Percentiles rank a stretch among this genome's conserved stretches.
phyloP scores from a whole-genome alignment of 2,888 invertebrate species.

The Agrochola litura region DNA sequence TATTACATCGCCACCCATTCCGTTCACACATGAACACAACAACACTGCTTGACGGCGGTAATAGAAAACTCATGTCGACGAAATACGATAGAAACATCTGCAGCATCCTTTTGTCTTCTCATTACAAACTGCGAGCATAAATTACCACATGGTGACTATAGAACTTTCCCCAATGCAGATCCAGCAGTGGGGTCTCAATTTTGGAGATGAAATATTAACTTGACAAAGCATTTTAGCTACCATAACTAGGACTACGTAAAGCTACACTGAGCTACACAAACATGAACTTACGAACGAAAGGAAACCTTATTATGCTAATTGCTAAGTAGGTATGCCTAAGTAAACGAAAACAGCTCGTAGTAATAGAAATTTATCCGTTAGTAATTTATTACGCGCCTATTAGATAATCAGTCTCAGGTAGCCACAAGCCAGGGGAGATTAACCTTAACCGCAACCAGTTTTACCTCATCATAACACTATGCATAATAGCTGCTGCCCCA shows the following conservation, averaged over 20 bases:
- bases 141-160: neutral
- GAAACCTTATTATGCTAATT: slow-evolving; percentile 10
- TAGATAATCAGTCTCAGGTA: slow-evolving; percentile 1
- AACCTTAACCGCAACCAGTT: too few species aligned
- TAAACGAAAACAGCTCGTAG: slow-evolving; percentile 2
- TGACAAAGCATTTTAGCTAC: neutral
- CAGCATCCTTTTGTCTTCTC: neutral
- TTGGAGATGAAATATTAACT: neutral
- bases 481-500: too few species aligned
- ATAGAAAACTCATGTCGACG: too few species aligned
- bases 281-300: slow-evolving; percentile 2
- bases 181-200: neutral
- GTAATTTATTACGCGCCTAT: slow-evolving; percentile 16
- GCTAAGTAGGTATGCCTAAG: neutral
- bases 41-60: too few species aligned
- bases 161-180: too few species aligned
- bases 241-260: neutral
- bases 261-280: neutral
- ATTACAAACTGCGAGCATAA: neutral
- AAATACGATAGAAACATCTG: neutral
- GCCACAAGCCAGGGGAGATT: slow-evolving; percentile 2
- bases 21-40: neutral
- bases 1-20: neutral
- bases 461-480: too few species aligned
- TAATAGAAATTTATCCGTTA: slow-evolving; percentile 22